Percentiles rank a stretch among this genome's conserved stretches.
Conservation (phyloP, 2,797 vertebrate species). For the Falco berigora region DNA sequence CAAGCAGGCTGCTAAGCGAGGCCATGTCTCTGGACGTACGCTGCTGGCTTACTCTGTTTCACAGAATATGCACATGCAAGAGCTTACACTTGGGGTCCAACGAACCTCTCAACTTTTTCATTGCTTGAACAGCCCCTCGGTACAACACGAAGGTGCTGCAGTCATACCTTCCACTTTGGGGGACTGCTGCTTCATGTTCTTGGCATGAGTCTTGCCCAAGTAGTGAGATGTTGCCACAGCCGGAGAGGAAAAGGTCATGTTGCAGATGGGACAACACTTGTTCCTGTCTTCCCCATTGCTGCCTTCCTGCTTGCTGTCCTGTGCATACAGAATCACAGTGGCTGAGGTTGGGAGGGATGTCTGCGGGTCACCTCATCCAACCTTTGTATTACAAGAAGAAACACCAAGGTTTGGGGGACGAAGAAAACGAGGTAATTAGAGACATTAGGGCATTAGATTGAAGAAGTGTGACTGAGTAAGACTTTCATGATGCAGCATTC, state of each 20-base stretch:
- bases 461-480: neutral
- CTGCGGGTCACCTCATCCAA: neutral
- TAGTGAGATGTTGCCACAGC: slow-evolving; percentile 95
- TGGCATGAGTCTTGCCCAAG: slow-evolving; percentile 93
- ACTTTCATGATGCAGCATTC: neutral
- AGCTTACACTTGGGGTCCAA: neutral
- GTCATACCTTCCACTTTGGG: slow-evolving; percentile 79
- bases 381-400: neutral
- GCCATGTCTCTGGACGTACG: neutral
- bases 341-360: neutral
- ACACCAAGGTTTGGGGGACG: neutral
- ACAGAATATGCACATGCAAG: neutral
- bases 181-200: slow-evolving; percentile 85
- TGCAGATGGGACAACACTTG: slow-evolving; percentile 89
- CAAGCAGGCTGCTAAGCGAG: neutral
- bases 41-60: neutral
- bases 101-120: neutral
- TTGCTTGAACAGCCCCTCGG: neutral
- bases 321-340: neutral
- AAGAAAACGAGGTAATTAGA: neutral
- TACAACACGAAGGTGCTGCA: rapidly evolving
- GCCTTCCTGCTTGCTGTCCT: slow-evolving; percentile 74
- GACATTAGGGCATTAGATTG: neutral
- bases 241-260: slow-evolving; percentile 92
- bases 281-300: slow-evolving; percentile 81